Base-by-base conservation (phyloP, 2,113 vertebrate species). In the Kobus ellipsiprymnus region DNA sequence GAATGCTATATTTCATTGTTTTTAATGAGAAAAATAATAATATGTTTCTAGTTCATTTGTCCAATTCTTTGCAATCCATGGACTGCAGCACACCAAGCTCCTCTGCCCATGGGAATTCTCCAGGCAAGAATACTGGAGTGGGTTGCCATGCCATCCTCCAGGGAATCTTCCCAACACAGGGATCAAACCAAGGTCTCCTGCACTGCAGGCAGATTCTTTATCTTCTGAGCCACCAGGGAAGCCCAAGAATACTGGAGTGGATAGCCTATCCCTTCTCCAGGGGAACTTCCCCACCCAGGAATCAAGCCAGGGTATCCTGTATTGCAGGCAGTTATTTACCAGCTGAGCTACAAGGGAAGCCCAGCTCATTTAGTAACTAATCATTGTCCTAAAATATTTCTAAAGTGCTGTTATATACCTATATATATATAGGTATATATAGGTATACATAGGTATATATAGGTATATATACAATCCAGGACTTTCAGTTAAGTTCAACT, bases 1-100 rank as follows among this genome's bases (percentile, higher is more conserved):
- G 3, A 93, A 92, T 80, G n/a, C 27, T 83, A 4, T 92, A 71
- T 87, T 83, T 94, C 29, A 59, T 87, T 78, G 74, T 80, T 85
- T 93, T 80, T 95, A 92, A 93, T 88, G 44, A 90, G 44, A 90
- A 36, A 77, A 96, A 82, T 92, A 83, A 93, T 33, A 90, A 83
- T 50, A n/a, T 54, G 8, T 60, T 62, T 15, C 36, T n/a, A 60
- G 3, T 3, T 82, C 48, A 64, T 71, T 71, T 71, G n/a, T 71
- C n/a, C n/a, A 36, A 40, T 71, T 71, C n/a, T 40, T 40, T 71
- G n/a, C n/a, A 71, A 40, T 2, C 19, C n/a, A 71, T 23, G 19
- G 67, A 23, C 9, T 71, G n/a, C 19, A 71, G 67, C n/a, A 5
- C 19, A 36, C 19, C 10, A 71, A n/a, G 11, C n/a, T 71, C 10